These are phyloP conservation scores for Latrodectus elegans DNA, from an alignment of 2,888 invertebrate genomes.

Conservation along the genomic window DNA sequence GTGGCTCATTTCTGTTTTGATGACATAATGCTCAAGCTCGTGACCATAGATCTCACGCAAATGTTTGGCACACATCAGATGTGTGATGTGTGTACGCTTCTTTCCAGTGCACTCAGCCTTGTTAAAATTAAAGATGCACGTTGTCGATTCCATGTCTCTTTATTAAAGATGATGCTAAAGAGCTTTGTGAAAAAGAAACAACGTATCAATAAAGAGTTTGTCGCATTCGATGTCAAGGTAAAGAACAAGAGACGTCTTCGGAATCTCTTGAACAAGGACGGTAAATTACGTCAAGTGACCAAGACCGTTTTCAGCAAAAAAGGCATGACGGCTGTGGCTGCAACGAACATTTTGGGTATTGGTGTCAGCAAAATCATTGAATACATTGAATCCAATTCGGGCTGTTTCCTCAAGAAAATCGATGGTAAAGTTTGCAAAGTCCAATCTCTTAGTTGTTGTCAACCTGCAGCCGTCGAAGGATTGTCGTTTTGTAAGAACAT, in stretches of 20 bases:
- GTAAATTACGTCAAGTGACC: not conserved
- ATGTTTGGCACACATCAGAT: conserved; percentile 14
- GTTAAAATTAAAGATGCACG: no score
- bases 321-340: no score
- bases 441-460: conserved; percentile 25
- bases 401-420: not conserved
- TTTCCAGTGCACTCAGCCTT: no score
- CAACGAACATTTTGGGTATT: not conserved
- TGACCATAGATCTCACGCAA: conserved; percentile 4
- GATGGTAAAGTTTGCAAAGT: conserved; percentile 7
- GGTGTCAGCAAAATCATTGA: not conserved
- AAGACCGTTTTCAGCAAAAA: not conserved
- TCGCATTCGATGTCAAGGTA: not conserved
- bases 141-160: no score
- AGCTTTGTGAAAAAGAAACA: no score
- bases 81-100: not conserved
- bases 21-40: not conserved
- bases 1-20: not conserved
- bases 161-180: no score
- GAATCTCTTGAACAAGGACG: not conserved
- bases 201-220: no score
- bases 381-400: conserved; percentile 33
- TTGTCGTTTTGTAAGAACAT: not conserved
- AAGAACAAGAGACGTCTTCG: not conserved
- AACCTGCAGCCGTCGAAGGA: not conserved